Base-by-base conservation (phyloP, 2,113 vertebrate genomes). In the Thunnus maccoyii region DNA sequence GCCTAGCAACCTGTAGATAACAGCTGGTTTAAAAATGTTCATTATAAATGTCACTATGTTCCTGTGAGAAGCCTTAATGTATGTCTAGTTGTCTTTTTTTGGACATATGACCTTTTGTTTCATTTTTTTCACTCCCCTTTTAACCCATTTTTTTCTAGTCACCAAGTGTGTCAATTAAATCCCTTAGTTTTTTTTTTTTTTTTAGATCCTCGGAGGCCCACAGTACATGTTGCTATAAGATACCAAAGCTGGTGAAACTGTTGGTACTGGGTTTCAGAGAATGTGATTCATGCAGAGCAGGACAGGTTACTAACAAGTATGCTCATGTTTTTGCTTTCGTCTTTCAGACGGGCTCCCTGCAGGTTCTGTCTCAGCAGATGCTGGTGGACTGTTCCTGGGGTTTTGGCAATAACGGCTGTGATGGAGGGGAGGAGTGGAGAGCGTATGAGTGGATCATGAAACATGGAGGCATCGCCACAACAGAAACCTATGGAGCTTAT, bases 371-470 rank as follows among this genome's bases (percentile, higher is more conserved):
- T 65, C 96, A 97, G 71, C 96, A 97, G 93, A 95, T 96, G 85
- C 91, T 97, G 84, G 93, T 96, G 0, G 96, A 96, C 88, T 97
- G 96, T 73, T 95, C 95, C 63, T 96, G 94, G 96, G 96, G 95
- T 68, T 97, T 97, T 0, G 95, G 95, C 25, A 97, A 97, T 58
- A 93, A 95, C 0, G 96, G 93, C 60, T 97, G 95, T 0, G 96
- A 96, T 0, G 95, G 96, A 3, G 94, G 94, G 0, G 96, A 96
- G 90, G 96, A 97, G 85, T 96, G 94, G 95, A 81, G 96, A 56
- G 95, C 89, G 0, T 97, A 94, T 2, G 96, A 96, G 84, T 96
- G 96, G 96, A 95, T 96, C 78, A 95, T 95, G 92, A 96, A 95
- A 41, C 96, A 96, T 2, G 95, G 96, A 0, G 96, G 96, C 89